Evolutionary conservation across 2,797 vertebrate genomes (phyloP).

Genomic region (Coilia nasus): DNA sequence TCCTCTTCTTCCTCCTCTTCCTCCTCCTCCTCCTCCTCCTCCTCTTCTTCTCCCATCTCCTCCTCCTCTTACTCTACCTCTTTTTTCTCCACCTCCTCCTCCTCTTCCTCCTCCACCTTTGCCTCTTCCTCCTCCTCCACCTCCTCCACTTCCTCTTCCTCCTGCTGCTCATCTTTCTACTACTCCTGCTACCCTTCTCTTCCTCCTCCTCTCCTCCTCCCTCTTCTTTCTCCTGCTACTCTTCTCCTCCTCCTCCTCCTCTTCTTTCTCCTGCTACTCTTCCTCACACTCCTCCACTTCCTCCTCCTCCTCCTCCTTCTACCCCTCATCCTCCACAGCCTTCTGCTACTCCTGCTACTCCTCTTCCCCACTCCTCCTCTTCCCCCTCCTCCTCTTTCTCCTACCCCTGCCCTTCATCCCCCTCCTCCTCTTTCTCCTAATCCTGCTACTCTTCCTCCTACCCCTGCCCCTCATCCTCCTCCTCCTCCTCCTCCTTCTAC

Average conservation of each 20-base stretch:
- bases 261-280: neutral
- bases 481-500: neutral
- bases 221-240: constrained; percentile 29
- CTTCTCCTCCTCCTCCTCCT: neutral
- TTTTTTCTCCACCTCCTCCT: neutral
- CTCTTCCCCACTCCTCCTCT: neutral
- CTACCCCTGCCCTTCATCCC: neutral
- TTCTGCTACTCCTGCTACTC: neutral
- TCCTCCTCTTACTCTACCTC: neutral
- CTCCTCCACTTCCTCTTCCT: neutral
- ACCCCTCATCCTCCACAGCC: neutral
- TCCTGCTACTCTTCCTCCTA: neutral
- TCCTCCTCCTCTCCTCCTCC: neutral
- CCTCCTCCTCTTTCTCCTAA: neutral
- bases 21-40: neutral
- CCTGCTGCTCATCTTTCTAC: neutral
- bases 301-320: neutral
- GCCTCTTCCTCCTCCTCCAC: neutral
- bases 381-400: neutral
- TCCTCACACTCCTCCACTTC: neutral
- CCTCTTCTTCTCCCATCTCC: neutral
- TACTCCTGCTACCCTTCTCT: neutral
- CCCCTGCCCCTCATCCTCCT: neutral
- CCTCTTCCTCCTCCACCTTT: neutral
- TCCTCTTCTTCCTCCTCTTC: neutral